Percentiles rank a stretch among this genome's conserved stretches.
phyloP scores from a whole-genome alignment of 2,113 vertebrate species.

The Pterocles gutturalis region DNA sequence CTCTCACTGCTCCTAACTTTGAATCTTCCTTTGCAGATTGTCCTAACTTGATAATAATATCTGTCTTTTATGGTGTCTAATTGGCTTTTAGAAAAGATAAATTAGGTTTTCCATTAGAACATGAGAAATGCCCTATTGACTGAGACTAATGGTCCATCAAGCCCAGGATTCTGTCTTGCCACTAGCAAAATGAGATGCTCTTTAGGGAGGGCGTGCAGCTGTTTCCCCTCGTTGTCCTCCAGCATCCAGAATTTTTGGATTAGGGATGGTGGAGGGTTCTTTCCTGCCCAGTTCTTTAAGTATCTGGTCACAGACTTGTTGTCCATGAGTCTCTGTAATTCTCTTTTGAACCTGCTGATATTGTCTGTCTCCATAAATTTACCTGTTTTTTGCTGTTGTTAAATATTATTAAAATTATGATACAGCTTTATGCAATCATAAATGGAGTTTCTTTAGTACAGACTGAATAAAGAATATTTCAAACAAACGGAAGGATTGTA shows the following conservation, averaged over 20 bases:
- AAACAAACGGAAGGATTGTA: neutral
- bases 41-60: conserved; percentile 43
- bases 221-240: neutral
- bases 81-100: conserved; percentile 44
- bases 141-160: neutral
- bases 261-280: neutral
- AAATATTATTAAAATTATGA: neutral
- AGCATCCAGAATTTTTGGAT: neutral
- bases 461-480: neutral
- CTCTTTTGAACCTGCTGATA: neutral
- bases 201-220: neutral
- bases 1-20: conserved; percentile 36
- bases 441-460: neutral
- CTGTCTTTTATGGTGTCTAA: conserved; percentile 44
- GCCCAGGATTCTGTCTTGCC: neutral
- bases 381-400: neutral
- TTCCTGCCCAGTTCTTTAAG: neutral
- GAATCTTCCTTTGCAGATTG: conserved; percentile 48
- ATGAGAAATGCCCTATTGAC: neutral
- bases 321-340: neutral
- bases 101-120: conserved; percentile 6
- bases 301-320: neutral
- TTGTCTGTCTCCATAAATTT: neutral
- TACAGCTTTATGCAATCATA: neutral
- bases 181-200: neutral